Evolutionary conservation across 2,113 vertebrate species (phyloP).

Genomic region (Natator depressus): DNA sequence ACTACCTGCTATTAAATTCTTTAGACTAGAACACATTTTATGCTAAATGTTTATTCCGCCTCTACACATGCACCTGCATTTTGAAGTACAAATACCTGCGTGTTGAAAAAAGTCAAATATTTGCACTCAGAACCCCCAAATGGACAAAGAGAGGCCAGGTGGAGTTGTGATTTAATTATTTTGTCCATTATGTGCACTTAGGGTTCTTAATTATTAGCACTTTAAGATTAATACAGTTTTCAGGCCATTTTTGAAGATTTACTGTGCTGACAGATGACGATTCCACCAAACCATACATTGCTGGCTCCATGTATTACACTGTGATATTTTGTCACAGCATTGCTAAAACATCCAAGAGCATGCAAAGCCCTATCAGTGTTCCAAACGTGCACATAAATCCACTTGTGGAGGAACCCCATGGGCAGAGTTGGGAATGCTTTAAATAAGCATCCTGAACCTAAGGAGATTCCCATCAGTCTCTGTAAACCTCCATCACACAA

Average conservation of each 20-base stretch:
- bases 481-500: not conserved
- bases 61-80: not conserved
- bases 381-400: not conserved
- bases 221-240: not conserved
- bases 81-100: not conserved
- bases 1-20: not conserved
- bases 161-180: not conserved
- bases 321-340: too few relatives aligned
- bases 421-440: too few relatives aligned
- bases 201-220: not conserved
- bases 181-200: not conserved
- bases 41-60: not conserved
- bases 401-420: not conserved
- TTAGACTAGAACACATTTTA: not conserved
- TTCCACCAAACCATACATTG: not conserved
- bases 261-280: not conserved
- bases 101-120: not conserved
- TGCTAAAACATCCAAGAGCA: not conserved
- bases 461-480: not conserved
- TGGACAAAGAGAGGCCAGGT: not conserved
- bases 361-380: not conserved
- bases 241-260: not conserved
- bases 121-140: not conserved
- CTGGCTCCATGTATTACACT: not conserved
- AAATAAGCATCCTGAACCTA: fast-evolving